A percentile compares a stretch with the other conserved stretches of the same genome.
Evolutionary conservation across 2,888 invertebrate species (phyloP).

Genomic region (Leptinotarsa juncta): DNA sequence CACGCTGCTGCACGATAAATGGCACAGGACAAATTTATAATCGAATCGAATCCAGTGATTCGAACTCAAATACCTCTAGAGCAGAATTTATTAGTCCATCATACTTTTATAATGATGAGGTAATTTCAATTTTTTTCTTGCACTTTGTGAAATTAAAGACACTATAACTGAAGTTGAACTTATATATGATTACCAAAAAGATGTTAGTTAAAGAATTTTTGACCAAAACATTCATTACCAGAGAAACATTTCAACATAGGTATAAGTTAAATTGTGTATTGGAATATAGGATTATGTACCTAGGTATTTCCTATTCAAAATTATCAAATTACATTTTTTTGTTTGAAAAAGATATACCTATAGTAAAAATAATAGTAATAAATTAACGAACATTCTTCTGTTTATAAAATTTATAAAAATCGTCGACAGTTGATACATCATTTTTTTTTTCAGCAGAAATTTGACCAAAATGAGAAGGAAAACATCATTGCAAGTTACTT

Average conservation of each 20-base stretch:
- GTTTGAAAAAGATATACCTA: too few species aligned
- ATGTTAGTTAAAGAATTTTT: too few species aligned
- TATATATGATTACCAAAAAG: too few species aligned
- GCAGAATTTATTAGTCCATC: constrained; percentile 38
- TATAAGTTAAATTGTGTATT: too few species aligned
- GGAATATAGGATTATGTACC: too few species aligned
- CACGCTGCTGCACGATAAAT: constrained; percentile 58
- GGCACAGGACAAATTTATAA: constrained; percentile 57
- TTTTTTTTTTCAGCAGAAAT: constrained; percentile 35
- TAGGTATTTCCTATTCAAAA: too few species aligned
- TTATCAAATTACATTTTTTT: too few species aligned
- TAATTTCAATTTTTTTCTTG: constrained; percentile 30
- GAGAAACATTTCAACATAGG: too few species aligned
- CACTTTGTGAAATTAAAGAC: background rate
- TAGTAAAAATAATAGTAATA: too few species aligned
- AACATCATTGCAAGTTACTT: constrained; percentile 80
- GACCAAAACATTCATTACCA: too few species aligned
- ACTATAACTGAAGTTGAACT: background rate
- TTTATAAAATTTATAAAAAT: background rate
- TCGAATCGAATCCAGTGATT: constrained; percentile 54
- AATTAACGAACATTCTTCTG: background rate
- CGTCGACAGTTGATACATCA: background rate
- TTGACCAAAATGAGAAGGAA: constrained; percentile 60
- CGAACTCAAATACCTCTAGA: constrained; percentile 38
- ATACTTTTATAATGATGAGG: constrained; percentile 39